Evolutionary conservation across 2,888 invertebrate species (phyloP), one percentile per base, ranked within the genome.

Genomic region (Icerya purchasi): DNA sequence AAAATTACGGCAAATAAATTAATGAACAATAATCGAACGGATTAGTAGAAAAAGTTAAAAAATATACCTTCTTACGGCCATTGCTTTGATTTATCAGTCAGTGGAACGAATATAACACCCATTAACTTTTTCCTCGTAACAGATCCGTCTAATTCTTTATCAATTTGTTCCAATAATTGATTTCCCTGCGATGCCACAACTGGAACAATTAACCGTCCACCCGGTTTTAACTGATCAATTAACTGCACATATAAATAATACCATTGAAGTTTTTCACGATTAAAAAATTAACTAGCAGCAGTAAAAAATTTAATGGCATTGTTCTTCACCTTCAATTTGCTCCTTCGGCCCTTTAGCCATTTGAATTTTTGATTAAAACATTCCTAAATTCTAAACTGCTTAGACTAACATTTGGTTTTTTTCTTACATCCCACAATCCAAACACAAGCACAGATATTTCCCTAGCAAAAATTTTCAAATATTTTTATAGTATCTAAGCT

Each of bases 61-160:
- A 36, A 14, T 36, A 36, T 36, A 36, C 36, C 36, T 36, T n/a
- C n/a, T 36, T 36, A 50, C 56, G 79, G 78, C 78, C 79, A 81
- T 69, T 86, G 86, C 61, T 77, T 75, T 21, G 80, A 77, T 70
- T 82, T 81, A 71, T 92, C 92, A 0, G 97, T 97, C 54, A 98
- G 76, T 0, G 97, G 97, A 49, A 98, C 97, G 71, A 92, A 98
- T 66, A 93, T 86, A 14, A 98, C 98, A 52, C 90, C 89, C 88
- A 96, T 93, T 10, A 98, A 75, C 52, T 81, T 79, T 65, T 82
- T 84, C 62, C 82, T 77, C 22, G 76, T 76, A 2, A 92, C 78
- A 36, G 80, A 76, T 5, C 96, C 96, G 70, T 89, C 84, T 1
- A 73, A 70, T 49, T 79, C 76, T 73, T 96, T 97, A 72, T 98